phyloP scores from a whole-genome alignment of 2,113 vertebrate species.

The Eurystomus gularis region DNA sequence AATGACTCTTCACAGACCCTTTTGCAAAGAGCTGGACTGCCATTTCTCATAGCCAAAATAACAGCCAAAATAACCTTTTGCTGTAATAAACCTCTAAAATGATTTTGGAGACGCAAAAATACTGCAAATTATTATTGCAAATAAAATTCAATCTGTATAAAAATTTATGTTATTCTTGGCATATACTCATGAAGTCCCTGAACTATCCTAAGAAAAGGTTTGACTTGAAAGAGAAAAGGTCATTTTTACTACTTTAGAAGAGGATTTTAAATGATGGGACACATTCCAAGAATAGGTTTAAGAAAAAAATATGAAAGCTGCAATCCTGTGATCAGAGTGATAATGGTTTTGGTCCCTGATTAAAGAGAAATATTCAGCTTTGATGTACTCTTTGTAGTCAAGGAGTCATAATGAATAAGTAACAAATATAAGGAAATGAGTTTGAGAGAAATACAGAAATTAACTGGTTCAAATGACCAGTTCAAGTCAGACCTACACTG shows the following conservation, averaged over 20 bases:
- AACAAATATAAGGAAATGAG: not conserved
- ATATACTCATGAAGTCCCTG: not conserved
- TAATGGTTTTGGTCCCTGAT: constrained; percentile 23
- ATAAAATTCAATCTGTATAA: not conserved
- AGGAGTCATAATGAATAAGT: not conserved
- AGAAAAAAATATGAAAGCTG: constrained; percentile 4
- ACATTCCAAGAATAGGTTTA: constrained; percentile 13
- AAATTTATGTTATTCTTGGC: not conserved
- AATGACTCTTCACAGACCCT: not conserved
- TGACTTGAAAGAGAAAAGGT: constrained; percentile 2
- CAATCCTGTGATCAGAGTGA: constrained; percentile 26
- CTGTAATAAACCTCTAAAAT: not conserved
- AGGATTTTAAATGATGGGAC: not conserved
- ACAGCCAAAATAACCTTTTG: not conserved
- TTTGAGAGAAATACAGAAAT: not conserved
- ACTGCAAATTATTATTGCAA: not conserved
- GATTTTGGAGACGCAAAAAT: not conserved
- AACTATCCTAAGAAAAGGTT: not conserved
- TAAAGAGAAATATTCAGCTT: constrained; percentile 49
- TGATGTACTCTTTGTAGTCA: constrained; percentile 37
- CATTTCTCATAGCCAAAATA: not conserved
- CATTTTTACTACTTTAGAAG: not conserved
- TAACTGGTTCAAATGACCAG: not conserved
- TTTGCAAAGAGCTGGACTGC: not conserved
- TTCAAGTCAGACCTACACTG: not conserved